phyloP scores from a whole-genome alignment of 2,797 vertebrate genomes.

The Masticophis lateralis region DNA sequence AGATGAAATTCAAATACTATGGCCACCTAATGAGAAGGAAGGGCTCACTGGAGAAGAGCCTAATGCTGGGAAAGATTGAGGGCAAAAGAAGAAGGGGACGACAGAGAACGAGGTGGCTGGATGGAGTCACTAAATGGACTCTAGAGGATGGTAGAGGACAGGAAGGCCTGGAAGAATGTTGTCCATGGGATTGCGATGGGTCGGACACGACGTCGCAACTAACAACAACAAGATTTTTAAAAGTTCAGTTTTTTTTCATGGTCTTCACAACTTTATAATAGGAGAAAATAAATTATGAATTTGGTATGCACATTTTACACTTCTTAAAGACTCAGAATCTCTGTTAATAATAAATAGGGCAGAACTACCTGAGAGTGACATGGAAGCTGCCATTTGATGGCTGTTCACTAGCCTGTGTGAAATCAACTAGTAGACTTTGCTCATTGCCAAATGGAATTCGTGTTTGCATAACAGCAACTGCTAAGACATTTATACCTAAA shows the following conservation, averaged over 20 bases:
- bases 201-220: too few relatives aligned
- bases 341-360: not conserved
- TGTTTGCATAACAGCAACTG: conserved; percentile 43
- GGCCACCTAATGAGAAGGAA: too few relatives aligned
- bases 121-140: too few relatives aligned
- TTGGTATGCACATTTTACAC: not conserved
- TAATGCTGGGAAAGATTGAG: too few relatives aligned
- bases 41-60: too few relatives aligned
- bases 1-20: too few relatives aligned
- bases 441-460: conserved; percentile 43
- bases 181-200: too few relatives aligned
- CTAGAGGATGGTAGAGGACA: too few relatives aligned
- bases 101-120: too few relatives aligned
- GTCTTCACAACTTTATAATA: not conserved
- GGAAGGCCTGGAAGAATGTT: too few relatives aligned
- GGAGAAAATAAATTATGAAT: not conserved
- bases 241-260: too few relatives aligned
- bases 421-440: conserved; percentile 26
- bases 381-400: conserved; percentile 14
- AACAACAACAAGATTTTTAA: not conserved
- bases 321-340: not conserved
- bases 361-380: not conserved
- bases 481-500: conserved; percentile 29
- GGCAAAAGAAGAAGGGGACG: too few relatives aligned
- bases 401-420: not conserved